Percentiles rank a stretch among this genome's conserved stretches.
phyloP scores from a whole-genome alignment of 2,113 vertebrate species.

The Lanius collurio region DNA sequence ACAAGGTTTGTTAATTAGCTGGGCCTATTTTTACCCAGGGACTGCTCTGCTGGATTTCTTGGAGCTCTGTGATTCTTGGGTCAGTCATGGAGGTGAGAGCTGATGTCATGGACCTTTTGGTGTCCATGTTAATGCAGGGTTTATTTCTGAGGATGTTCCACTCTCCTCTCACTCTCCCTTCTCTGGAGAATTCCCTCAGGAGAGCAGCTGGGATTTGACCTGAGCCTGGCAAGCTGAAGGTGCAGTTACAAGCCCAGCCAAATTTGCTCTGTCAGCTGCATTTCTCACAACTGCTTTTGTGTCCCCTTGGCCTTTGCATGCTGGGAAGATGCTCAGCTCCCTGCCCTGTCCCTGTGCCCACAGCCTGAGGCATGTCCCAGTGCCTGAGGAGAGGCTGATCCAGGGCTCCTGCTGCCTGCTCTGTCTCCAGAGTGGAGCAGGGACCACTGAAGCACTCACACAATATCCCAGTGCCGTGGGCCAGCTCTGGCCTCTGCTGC shows the following conservation, averaged over 20 bases:
- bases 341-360: neutral
- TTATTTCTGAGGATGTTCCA: neutral
- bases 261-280: neutral
- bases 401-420: neutral
- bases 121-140: neutral
- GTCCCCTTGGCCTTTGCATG: neutral
- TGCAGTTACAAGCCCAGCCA: neutral
- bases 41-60: neutral
- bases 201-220: neutral
- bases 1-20: neutral
- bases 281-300: neutral
- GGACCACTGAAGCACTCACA: rapidly evolving
- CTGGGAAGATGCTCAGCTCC: neutral
- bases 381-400: neutral
- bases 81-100: neutral
- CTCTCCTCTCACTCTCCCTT: neutral
- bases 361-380: neutral
- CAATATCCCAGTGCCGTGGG: neutral
- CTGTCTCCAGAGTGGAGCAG: neutral
- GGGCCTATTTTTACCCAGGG: neutral
- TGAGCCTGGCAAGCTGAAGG: neutral
- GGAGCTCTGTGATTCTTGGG: neutral
- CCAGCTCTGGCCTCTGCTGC: neutral
- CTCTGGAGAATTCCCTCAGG: neutral
- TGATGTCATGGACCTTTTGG: neutral